Evolutionary conservation across 2,888 invertebrate species (phyloP), one percentile per base, ranked within the genome.

Genomic region (Oxyteleia sp.): DNA sequence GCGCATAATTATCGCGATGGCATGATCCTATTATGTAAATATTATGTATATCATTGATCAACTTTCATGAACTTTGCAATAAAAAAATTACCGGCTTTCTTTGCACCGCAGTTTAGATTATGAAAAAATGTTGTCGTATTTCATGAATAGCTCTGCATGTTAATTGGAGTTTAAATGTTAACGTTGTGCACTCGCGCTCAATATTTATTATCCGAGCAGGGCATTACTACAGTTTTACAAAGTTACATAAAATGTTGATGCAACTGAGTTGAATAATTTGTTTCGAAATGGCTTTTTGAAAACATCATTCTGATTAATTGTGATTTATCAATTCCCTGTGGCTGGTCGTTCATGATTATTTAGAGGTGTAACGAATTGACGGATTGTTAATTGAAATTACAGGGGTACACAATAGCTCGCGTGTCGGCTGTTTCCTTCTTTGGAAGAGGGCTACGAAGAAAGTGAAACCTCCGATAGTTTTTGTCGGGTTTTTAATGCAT

Each of bases 1-100:
- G 55, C 43, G 55, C 20, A 55, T 63, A 63, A 78, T 78, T 78
- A 78, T 78, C 63, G n/a, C 63, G 68, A 71, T 63, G 49, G 55
- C 55, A 78, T 78, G 78, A 69, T 78, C 63, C 55, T 71, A 79
- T 79, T 79, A 79, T 79, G 79, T 71, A 79, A 79, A 79, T 79
- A 79, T 64, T 63, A 79, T 79, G 71, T 71, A 79, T 71, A 79
- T 71, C 71, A 64, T 79, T 79, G 79, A 79, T 79, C 79, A 79
- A 79, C 79, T 71, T 79, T 79, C 79, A 79, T 79, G 79, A 68
- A 69, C 78, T 78, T 78, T 43, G 66, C 47, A 55, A 72, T 59
- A 59, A 76, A 74, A 78, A 78, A 55, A n/a, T n/a, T 69, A 38
- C 47, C n/a, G 32, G 63, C 47, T 64, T 79, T 71, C 55, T 79